Evolutionary conservation across 2,113 vertebrate species (phyloP).

Genomic region (Axis porcinus): DNA sequence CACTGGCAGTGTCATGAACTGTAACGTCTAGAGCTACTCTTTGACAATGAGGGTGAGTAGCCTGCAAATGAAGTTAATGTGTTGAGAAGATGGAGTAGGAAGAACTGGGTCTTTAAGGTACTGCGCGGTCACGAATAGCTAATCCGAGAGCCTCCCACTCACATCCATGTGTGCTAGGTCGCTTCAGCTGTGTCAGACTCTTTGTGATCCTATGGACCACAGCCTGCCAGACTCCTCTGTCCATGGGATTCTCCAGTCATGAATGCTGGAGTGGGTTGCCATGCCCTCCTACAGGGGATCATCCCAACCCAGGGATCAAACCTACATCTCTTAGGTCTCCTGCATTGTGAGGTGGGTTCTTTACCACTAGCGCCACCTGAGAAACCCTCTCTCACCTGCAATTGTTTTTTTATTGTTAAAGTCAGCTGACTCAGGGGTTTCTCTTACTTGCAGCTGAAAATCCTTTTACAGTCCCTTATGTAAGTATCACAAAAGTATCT

Average conservation of each 20-base stretch:
- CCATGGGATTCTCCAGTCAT: not conserved
- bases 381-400: not conserved
- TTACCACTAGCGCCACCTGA: not conserved
- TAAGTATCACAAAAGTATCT: not conserved
- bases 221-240: not conserved
- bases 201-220: not conserved
- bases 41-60: not conserved
- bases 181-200: not conserved
- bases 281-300: not conserved
- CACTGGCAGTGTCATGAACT: not conserved
- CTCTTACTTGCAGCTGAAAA: not conserved
- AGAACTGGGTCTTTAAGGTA: not conserved
- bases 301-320: not conserved
- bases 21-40: not conserved
- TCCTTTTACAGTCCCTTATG: not conserved
- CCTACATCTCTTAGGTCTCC: not conserved
- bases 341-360: not conserved
- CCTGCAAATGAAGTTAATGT: not conserved
- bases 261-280: not conserved
- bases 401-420: not conserved
- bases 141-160: not conserved
- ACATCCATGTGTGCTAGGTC: not conserved
- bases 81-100: rapidly evolving
- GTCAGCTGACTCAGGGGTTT: not conserved
- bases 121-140: not conserved